phyloP scores from a whole-genome alignment of 2,888 invertebrate species.

The Endomychus coccineus region DNA sequence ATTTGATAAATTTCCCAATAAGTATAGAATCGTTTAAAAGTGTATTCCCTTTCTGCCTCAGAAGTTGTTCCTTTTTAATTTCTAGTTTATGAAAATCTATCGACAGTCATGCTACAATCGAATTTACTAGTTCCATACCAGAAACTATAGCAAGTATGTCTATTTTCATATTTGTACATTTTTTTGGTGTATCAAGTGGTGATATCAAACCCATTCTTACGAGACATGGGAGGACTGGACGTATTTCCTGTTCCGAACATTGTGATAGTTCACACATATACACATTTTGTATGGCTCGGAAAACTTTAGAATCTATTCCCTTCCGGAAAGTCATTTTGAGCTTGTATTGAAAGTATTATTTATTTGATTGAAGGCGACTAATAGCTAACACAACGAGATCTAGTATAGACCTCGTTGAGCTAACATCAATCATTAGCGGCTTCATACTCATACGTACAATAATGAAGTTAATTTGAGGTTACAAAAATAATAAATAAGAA shows the following conservation, averaged over 20 bases:
- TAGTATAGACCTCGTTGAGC: no score
- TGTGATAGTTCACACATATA: conserved; percentile 67
- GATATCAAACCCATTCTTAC: conserved; percentile 88
- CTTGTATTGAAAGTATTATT: no score
- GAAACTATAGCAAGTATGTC: conserved; percentile 83
- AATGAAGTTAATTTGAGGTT: no score
- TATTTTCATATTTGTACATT: conserved; percentile 77
- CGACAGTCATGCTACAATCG: conserved; percentile 85
- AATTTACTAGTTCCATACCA: conserved; percentile 89
- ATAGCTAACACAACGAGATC: no score
- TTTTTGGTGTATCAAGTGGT: conserved; percentile 77
- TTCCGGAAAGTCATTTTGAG: conserved; percentile 36
- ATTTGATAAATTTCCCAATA: conserved; percentile 68
- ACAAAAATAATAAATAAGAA: no score
- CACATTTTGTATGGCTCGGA: conserved; percentile 74
- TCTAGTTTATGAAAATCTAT: conserved; percentile 92
- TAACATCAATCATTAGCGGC: no score
- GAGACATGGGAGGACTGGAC: conserved; percentile 86
- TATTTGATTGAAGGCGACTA: no score
- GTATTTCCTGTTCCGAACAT: conserved; percentile 70
- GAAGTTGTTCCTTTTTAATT: conserved; percentile 85
- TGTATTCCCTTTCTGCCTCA: conserved; percentile 68
- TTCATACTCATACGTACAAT: no score
- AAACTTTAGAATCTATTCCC: conserved; percentile 61
- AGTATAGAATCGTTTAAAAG: conserved; percentile 72